These are phyloP conservation scores for Idris sp. DNA, from an alignment of 1,140 invertebrate genomes.

Conservation along the genomic window DNA sequence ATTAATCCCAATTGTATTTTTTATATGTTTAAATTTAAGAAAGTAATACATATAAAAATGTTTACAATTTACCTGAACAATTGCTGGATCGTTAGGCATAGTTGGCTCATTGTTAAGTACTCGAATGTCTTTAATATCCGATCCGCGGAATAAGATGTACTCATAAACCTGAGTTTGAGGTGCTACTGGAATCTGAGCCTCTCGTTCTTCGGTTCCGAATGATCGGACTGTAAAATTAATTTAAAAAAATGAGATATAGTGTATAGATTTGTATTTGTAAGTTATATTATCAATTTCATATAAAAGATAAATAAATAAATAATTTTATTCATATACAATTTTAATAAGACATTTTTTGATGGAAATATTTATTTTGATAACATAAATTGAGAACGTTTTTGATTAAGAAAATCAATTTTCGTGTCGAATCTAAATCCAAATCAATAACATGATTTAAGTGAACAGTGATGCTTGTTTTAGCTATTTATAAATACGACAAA, in stretches of 20 bases:
- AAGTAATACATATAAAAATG: no score
- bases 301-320: no score
- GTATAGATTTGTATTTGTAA: no score
- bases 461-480: neutral
- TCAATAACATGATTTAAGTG: neutral
- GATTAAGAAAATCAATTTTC: neutral
- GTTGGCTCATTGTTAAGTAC: conserved; percentile 90
- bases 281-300: no score
- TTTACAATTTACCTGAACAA: conserved; percentile 88
- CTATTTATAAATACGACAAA: conserved; percentile 7
- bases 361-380: no score
- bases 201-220: conserved; percentile 98
- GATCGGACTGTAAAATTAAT: conserved; percentile 99
- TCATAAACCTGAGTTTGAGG: conserved; percentile 98
- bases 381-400: no score
- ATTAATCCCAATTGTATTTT: no score
- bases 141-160: conserved; percentile 98
- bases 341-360: no score
- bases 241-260: no score
- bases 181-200: conserved; percentile 94
- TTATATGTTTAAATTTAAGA: no score
- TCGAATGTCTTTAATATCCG: conserved; percentile 99
- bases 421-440: conserved; percentile 1
- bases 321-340: no score
- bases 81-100: conserved; percentile 94